phyloP scores from a whole-genome alignment of 2,113 vertebrate species.

The Chauna torquata region DNA sequence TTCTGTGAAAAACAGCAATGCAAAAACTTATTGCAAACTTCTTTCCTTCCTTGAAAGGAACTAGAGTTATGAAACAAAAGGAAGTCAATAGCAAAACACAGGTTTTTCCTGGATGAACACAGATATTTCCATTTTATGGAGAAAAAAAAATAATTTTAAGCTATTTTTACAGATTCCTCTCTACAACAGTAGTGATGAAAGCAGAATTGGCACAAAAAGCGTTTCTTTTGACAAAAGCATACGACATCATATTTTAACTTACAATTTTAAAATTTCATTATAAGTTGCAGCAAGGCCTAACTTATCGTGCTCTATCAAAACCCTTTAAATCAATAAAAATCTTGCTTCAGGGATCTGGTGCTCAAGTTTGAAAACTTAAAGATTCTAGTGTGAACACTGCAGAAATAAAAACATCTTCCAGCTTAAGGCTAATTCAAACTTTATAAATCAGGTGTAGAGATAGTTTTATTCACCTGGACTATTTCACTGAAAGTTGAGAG shows the following conservation, averaged over 20 bases:
- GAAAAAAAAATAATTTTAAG: neutral
- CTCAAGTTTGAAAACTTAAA: neutral
- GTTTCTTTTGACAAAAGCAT: neutral
- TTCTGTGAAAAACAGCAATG: neutral
- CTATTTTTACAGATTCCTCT: neutral
- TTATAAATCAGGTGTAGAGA: neutral
- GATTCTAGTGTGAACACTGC: neutral
- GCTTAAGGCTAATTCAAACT: neutral
- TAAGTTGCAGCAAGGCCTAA: neutral
- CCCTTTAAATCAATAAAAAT: neutral
- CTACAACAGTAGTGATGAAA: neutral
- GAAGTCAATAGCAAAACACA: neutral
- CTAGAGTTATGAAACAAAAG: neutral
- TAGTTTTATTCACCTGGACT: neutral
- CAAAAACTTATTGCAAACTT: neutral
- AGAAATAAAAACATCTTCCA: neutral
- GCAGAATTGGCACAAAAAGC: neutral
- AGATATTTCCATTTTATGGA: neutral
- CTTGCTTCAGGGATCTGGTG: fast-evolving
- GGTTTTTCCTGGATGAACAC: neutral
- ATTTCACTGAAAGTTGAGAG: neutral
- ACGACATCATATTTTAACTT: neutral
- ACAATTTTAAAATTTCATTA: neutral
- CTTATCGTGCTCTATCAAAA: neutral
- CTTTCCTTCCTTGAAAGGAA: neutral